Evolutionary conservation across 2,797 vertebrate species (phyloP), one percentile per base, ranked within the genome.

Genomic region (Discoglossus pictus): DNA sequence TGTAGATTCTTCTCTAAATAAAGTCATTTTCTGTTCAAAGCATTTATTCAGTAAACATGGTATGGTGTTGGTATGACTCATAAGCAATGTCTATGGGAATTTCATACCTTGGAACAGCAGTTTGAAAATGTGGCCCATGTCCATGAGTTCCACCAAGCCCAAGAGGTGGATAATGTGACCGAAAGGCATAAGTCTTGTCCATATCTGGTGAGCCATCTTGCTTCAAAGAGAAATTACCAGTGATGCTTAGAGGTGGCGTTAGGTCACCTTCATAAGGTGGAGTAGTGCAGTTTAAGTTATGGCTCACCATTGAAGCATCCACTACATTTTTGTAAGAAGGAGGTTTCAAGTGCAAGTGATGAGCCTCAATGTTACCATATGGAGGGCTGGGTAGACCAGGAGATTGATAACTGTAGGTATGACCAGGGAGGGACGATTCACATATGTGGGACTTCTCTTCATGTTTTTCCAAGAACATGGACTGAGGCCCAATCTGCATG

Each of bases 311-410:
- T 0, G 86, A 69, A 12, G 83, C 69, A 0, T 89, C 89, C 21
- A 84, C 76, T 36, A 91, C 61, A 52, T 84, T 87, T 83, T 98
- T 96, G 72, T 93, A 92, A 12, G 76, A 34, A 0, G 84, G 82
- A 1, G 90, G 72, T 76, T 97, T 97, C 68, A 98, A 84, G 50
- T 95, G 93, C 76, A 97, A 86, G 75, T 94, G 85, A 60, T 97
- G 96, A 2, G 92, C 85, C 73, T 99, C 97, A 83, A 96, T 79
- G 62, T 91, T 93, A 60, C 93, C 95, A 0, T 99, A 99, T 2
- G 96, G 96, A 0, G 97, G 97, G 72, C 96, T 98, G 7, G 97
- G 97, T 35, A 98, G 89, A 43, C 96, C 96, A 0, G 94, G 92
- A 62, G 94, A 94, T n/a, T 96, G 94, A 77, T 93, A 99, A 78